Conservation (phyloP, 2,797 vertebrate genomes). For the Urosaurus nigricauda region DNA sequence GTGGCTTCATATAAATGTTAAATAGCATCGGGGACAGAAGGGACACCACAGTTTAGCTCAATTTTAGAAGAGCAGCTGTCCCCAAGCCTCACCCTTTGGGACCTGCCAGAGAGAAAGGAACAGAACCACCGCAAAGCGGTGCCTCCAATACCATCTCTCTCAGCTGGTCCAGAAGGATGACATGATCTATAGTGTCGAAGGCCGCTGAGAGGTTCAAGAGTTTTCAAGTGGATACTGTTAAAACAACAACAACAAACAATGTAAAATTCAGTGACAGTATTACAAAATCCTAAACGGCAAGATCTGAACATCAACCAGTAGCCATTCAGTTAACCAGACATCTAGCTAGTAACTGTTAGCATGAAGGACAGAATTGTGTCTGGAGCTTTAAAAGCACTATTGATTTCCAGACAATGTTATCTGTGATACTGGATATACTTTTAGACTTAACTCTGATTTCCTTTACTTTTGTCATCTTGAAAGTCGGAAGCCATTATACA, state of each 20-base stretch:
- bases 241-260: conserved; percentile 1
- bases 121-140: too few species aligned
- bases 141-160: too few species aligned
- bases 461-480: conserved; percentile 54
- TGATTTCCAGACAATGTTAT: conserved; percentile 36
- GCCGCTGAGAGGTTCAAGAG: too few species aligned
- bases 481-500: conserved; percentile 57
- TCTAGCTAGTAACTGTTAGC: conserved; percentile 18
- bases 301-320: not conserved
- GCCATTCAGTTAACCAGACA: not conserved
- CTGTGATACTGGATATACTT: conserved; percentile 28
- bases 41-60: too few species aligned
- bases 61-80: too few species aligned
- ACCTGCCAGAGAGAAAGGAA: too few species aligned
- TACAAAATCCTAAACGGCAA: conserved; percentile 4
- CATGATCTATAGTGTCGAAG: too few species aligned
- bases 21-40: too few species aligned
- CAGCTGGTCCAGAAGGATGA: too few species aligned
- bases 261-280: conserved; percentile 5
- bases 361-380: conserved; percentile 1
- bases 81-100: too few species aligned
- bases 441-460: conserved; percentile 53
- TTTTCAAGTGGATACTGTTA: not conserved
- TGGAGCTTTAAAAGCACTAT: conserved; percentile 9
- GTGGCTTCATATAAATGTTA: too few species aligned